Evolutionary conservation across 1,140 invertebrate genomes (phyloP).

Genomic region (Mya arenaria): DNA sequence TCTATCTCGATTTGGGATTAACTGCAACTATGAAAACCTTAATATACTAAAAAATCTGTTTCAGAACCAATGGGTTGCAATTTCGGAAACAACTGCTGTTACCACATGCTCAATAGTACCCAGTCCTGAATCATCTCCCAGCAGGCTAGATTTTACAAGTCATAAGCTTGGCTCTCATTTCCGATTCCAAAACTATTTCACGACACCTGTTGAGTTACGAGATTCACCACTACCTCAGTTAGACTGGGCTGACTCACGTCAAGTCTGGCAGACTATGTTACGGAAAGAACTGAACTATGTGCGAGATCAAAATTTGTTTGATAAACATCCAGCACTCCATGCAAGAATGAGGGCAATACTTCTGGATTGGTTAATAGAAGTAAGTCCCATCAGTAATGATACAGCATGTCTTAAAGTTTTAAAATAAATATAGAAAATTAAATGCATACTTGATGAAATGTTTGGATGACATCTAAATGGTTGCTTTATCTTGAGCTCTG

Average conservation of each 20-base stretch:
- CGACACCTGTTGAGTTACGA: constrained; percentile 60
- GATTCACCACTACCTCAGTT: constrained; percentile 90
- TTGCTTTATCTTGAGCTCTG: too few species aligned
- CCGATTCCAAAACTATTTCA: constrained; percentile 74
- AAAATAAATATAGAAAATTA: too few species aligned
- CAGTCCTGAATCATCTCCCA: constrained; percentile 50
- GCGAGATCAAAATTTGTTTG: constrained; percentile 89
- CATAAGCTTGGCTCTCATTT: constrained; percentile 64
- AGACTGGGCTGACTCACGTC: constrained; percentile 91
- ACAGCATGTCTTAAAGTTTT: too few species aligned
- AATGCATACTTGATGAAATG: too few species aligned
- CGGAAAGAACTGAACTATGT: constrained; percentile 89
- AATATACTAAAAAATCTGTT: too few species aligned
- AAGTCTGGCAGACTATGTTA: constrained; percentile 95
- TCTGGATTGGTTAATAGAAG: constrained; percentile 98
- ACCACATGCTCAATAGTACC: constrained; percentile 71
- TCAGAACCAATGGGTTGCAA: constrained; percentile 77
- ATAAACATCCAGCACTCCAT: constrained; percentile 92
- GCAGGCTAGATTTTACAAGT: constrained; percentile 40
- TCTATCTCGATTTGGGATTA: too few species aligned
- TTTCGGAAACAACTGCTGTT: constrained; percentile 69
- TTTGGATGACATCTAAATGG: too few species aligned
- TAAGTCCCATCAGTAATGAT: too few species aligned
- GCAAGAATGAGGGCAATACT: constrained; percentile 96
- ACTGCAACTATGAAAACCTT: too few species aligned